phyloP scores from a whole-genome alignment of 2,113 vertebrate species.

The Argyrosomus japonicus region DNA sequence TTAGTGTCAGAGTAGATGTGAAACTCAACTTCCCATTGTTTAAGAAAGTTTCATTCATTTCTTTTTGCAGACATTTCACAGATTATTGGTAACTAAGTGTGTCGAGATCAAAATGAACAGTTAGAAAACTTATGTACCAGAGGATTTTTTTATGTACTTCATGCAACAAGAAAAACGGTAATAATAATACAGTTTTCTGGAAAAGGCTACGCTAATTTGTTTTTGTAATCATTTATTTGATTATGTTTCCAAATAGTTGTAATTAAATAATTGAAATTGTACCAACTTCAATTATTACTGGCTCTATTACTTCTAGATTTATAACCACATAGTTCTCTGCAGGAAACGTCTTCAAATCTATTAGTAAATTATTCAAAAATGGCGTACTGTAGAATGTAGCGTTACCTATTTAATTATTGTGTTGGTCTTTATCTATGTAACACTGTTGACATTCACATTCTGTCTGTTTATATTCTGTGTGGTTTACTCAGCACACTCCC shows the following conservation, averaged over 20 bases:
- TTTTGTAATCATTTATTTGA: background rate
- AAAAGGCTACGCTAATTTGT: background rate
- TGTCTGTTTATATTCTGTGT: background rate
- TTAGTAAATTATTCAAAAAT: background rate
- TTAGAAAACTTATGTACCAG: background rate
- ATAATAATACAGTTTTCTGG: background rate
- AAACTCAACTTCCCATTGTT: background rate
- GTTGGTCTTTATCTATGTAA: background rate
- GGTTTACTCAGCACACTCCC: constrained; percentile 45
- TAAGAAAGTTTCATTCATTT: background rate
- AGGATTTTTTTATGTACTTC: background rate
- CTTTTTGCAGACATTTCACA: background rate
- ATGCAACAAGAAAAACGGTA: background rate
- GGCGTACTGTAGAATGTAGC: rapidly evolving
- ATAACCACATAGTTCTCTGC: background rate
- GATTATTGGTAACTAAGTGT: background rate
- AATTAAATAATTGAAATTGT: background rate
- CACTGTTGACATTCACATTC: background rate
- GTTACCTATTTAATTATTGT: rapidly evolving
- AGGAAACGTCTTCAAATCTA: background rate
- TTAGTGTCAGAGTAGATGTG: no score
- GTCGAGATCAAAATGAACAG: background rate
- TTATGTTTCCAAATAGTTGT: background rate
- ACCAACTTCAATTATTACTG: background rate
- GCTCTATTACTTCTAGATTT: background rate